These are phyloP conservation scores for Anastrepha obliqua DNA, from an alignment of 1,140 invertebrate genomes.

Conservation along the genomic window DNA sequence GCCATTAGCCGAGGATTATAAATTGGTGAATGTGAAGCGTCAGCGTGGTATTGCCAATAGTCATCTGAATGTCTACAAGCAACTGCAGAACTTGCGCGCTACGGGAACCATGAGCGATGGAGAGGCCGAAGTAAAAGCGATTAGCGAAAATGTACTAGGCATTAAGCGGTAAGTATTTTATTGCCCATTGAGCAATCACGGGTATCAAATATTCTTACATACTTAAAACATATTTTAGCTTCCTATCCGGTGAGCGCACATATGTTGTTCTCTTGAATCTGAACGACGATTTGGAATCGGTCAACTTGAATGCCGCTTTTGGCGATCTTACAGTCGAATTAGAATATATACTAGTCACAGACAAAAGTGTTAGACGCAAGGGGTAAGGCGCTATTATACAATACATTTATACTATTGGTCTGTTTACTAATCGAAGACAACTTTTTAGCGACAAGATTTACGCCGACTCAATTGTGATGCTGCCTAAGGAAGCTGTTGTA, in stretches of 20 bases:
- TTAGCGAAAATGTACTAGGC: conserved; percentile 74
- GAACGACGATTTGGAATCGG: conserved; percentile 65
- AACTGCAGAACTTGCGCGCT: conserved; percentile 64
- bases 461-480: conserved; percentile 64
- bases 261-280: conserved; percentile 67
- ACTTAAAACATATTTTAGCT: conserved; percentile 54
- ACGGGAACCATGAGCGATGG: conserved; percentile 73
- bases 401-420: background rate
- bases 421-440: background rate
- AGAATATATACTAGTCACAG: conserved; percentile 66
- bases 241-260: conserved; percentile 62
- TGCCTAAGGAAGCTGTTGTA: conserved; percentile 70
- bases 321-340: conserved; percentile 61
- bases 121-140: conserved; percentile 63
- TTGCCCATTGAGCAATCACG: no score
- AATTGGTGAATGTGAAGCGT: conserved; percentile 75
- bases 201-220: no score
- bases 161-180: conserved; percentile 73
- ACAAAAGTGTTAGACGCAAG: conserved; percentile 66
- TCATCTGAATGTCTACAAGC: conserved; percentile 71
- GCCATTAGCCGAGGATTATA: conserved; percentile 78
- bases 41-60: conserved; percentile 71
- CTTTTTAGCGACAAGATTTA: conserved; percentile 62
- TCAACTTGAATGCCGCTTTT: conserved; percentile 65
- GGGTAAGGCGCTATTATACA: conserved; percentile 60